Evolutionary conservation across 2,113 vertebrate genomes (phyloP).

Genomic region (Prolemur simus): DNA sequence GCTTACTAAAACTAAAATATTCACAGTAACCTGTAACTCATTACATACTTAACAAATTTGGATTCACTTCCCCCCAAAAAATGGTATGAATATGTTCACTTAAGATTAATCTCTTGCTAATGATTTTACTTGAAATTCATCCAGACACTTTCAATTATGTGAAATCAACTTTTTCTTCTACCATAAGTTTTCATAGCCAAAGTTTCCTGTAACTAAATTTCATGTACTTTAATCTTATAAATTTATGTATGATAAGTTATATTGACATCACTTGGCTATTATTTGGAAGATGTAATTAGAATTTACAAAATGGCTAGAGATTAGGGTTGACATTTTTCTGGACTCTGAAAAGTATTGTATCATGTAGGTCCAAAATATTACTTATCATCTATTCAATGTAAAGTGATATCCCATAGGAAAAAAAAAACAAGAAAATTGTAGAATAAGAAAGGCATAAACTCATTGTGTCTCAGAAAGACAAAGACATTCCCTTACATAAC

Average conservation of each 20-base stretch:
- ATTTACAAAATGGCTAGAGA: background rate
- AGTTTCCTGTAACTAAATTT: background rate
- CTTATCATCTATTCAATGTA: background rate
- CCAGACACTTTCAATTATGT: background rate
- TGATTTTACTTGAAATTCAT: background rate
- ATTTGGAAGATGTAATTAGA: constrained; percentile 15
- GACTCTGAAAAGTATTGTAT: background rate
- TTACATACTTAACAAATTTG: background rate
- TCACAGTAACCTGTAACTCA: background rate
- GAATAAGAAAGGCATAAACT: background rate
- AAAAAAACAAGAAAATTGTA: background rate
- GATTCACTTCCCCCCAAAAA: background rate
- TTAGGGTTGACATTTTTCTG: background rate
- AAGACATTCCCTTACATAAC: background rate
- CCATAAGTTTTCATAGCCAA: background rate
- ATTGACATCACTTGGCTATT: background rate
- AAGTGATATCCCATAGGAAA: background rate
- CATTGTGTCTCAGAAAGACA: background rate
- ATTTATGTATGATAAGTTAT: background rate
- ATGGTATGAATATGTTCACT: background rate
- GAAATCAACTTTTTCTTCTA: background rate
- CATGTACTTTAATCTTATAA: background rate
- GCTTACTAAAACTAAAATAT: background rate
- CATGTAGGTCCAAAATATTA: background rate
- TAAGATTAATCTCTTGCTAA: background rate